Evolutionary conservation across 1,140 invertebrate species (phyloP).

Genomic region (Drosophila ogumai): DNA sequence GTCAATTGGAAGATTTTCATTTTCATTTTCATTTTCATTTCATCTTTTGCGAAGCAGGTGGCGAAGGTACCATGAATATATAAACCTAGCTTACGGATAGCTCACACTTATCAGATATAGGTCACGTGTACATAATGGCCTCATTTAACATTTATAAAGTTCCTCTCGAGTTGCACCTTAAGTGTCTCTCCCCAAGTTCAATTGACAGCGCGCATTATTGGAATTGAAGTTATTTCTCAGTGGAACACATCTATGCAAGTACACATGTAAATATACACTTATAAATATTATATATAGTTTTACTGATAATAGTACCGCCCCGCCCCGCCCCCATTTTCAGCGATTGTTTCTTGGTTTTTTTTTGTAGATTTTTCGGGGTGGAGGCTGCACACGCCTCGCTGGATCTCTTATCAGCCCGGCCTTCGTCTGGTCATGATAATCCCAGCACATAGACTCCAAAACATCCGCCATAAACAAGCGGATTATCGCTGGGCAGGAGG

Average conservation of each 20-base stretch:
- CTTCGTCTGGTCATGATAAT: slow-evolving; percentile 54
- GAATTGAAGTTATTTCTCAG: slow-evolving; percentile 51
- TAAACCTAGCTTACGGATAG: slow-evolving; percentile 29
- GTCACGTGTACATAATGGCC: slow-evolving; percentile 19
- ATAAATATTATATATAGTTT: slow-evolving; percentile 17
- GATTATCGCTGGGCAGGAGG: slow-evolving; percentile 45
- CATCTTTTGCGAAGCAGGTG: slow-evolving; percentile 47
- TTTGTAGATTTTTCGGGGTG: slow-evolving; percentile 1
- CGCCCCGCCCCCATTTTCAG: slow-evolving; percentile 14
- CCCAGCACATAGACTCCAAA: slow-evolving; percentile 28
- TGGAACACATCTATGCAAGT: slow-evolving; percentile 57
- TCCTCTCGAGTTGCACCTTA: slow-evolving; percentile 7
- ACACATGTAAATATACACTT: slow-evolving; percentile 27
- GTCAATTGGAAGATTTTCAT: slow-evolving; percentile 70
- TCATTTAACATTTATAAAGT: slow-evolving; percentile 47
- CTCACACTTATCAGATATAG: slow-evolving; percentile 27
- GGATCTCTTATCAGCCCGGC: slow-evolving; percentile 34
- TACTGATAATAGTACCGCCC: not conserved
- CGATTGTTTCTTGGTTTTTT: not conserved
- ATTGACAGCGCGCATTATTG: slow-evolving; percentile 51
- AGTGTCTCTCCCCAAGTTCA: slow-evolving; percentile 20
- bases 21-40: slow-evolving; percentile 63
- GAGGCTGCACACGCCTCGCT: slow-evolving; percentile 38
- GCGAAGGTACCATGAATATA: slow-evolving; percentile 14
- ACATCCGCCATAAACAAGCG: slow-evolving; percentile 71